These are phyloP conservation scores for Epistrophella euchroma DNA, from an alignment of 2,888 invertebrate species.

Conservation along the genomic window DNA sequence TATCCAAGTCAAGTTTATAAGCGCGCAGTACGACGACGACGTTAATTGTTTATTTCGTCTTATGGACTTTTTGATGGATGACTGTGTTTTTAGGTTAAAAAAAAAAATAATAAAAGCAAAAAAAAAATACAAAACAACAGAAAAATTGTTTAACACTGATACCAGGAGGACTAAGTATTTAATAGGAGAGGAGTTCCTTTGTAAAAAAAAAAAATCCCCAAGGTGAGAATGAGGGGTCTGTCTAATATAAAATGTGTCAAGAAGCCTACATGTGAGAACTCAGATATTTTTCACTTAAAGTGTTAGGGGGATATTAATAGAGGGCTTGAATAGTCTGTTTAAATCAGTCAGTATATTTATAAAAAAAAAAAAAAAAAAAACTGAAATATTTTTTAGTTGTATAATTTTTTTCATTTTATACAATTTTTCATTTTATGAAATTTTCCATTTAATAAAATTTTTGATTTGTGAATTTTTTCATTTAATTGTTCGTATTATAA, in stretches of 20 bases:
- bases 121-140: conserved; percentile 17
- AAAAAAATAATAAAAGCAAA: conserved; percentile 28
- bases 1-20: conserved; percentile 30
- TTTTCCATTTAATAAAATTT: too few species aligned
- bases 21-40: conserved; percentile 33
- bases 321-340: too few species aligned
- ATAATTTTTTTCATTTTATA: too few species aligned
- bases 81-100: conserved; percentile 53
- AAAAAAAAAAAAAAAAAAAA: too few species aligned
- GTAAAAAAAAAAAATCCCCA: neutral
- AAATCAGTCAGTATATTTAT: too few species aligned
- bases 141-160: conserved; percentile 58
- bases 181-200: conserved; percentile 8
- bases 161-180: conserved; percentile 18
- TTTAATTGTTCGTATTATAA: too few species aligned
- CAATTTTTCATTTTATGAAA: too few species aligned
- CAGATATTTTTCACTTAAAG: neutral
- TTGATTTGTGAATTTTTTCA: too few species aligned
- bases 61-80: conserved; percentile 57
- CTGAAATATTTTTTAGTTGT: too few species aligned
- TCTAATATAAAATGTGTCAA: neutral
- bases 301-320: too few species aligned
- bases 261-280: neutral
- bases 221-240: conserved; percentile 8
- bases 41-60: conserved; percentile 72